These are phyloP conservation scores for Flabesymbios commensalis DNA, from an alignment of 2,888 invertebrate genomes.

Conservation along the genomic window DNA sequence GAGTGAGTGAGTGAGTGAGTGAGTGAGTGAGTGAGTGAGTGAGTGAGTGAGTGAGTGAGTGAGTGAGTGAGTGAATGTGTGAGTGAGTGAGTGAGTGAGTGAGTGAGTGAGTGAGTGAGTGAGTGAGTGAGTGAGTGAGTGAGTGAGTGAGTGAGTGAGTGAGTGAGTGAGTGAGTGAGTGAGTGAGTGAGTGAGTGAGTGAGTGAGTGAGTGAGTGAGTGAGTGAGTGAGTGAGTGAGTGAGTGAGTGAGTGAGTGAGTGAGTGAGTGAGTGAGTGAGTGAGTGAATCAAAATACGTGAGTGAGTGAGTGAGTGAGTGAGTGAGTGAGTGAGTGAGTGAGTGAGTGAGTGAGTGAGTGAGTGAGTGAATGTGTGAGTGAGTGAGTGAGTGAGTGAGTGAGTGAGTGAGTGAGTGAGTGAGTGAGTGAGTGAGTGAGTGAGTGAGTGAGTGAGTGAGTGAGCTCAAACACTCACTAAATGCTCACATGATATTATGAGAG, in stretches of 20 bases:
- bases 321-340: background rate
- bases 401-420: too few relatives aligned
- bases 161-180: constrained; percentile 2
- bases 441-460: too few relatives aligned
- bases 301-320: background rate
- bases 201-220: constrained; percentile 4
- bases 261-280: constrained; percentile 5
- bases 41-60: constrained; percentile 56
- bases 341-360: too few relatives aligned
- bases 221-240: constrained; percentile 7
- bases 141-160: too few relatives aligned
- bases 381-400: too few relatives aligned
- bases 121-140: too few relatives aligned
- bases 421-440: too few relatives aligned
- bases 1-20: constrained; percentile 1
- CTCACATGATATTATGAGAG: too few relatives aligned
- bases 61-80: constrained; percentile 21
- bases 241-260: constrained; percentile 8
- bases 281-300: background rate
- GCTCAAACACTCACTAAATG: too few relatives aligned
- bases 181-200: background rate
- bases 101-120: constrained; percentile 13
- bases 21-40: constrained; percentile 25
- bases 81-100: constrained; percentile 12
- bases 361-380: too few relatives aligned